phyloP scores from a whole-genome alignment of 1,140 invertebrate species.

The Rhysida immarginata region DNA sequence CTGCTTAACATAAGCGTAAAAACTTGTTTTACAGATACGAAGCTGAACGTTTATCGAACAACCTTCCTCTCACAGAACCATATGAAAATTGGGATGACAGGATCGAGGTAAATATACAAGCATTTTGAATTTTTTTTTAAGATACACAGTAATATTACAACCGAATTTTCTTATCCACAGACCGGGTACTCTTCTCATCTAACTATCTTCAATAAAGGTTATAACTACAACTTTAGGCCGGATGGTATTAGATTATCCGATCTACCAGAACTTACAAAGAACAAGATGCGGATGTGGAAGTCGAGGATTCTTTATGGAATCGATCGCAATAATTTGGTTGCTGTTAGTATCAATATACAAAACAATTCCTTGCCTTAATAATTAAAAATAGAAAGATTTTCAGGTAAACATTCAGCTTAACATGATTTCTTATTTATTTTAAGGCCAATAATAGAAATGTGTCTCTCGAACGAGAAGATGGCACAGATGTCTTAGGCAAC shows the following conservation, averaged over 20 bases:
- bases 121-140: not conserved
- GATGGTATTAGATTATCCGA: not conserved
- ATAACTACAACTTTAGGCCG: not conserved
- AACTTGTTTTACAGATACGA: constrained; percentile 1
- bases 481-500: constrained; percentile 65
- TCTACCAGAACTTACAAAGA: not conserved
- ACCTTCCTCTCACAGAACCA: not conserved
- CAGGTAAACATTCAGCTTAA: not conserved
- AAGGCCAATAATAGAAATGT: not conserved
- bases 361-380: not conserved
- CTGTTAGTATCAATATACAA: no score
- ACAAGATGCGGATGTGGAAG: not conserved
- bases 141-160: no score
- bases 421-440: not conserved
- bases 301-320: not conserved
- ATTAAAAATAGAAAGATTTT: not conserved
- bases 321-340: not conserved
- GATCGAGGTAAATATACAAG: not conserved
- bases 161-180: not conserved
- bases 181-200: not conserved
- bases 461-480: constrained; percentile 27
- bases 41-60: not conserved
- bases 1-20: no score
- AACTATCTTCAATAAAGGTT: not conserved
- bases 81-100: not conserved